Evolutionary conservation across 2,888 invertebrate species (phyloP), one percentile per base, ranked within the genome.

Genomic region (Microplitis manilae): DNA sequence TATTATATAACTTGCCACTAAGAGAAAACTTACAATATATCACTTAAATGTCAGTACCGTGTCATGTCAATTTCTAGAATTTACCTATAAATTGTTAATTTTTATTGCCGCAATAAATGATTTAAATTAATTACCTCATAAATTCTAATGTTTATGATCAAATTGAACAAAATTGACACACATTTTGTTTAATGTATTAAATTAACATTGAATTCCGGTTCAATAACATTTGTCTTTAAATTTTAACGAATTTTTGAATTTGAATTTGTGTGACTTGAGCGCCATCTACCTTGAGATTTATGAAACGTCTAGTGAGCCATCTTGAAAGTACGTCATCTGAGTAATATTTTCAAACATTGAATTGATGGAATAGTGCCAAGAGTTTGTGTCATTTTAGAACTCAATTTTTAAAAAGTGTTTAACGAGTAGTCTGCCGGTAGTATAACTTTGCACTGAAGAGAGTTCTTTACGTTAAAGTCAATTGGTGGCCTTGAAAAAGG

Each of bases 21-120:
- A 70, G 9, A 64, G 70, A 20, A 71, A 76, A 78, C 71, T 72
- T 50, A 72, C 61, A 76, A n/a, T 77, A 72, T 68, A 76, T 78
- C 67, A 76, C 76, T 76, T 78, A 72, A 78, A 78, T 78, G 72
- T 78, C 71, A 76, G 75, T 76, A 72, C 78, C 76, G 76, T 78
- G 71, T 76, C 60, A 70, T 76, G 76, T 76, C 50, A 1, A 50
- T 50, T 50, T 50, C 9, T 8, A 50, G 50, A 9, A 50, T 50
- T 50, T 8, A 50, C 1, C 1, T 50, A 9, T 50, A 50, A 50
- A 50, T 50, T 50, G 8, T 50, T 50, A 6, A 7, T 41, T 41
- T 50, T 50, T 9, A 9, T 50, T 50, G 9, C 9, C 50, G 50
- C 6, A 50, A 50, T 50, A 8, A 8, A 50, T 50, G 50, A 50